Conservation (phyloP, 2,797 vertebrate genomes). For the Sebastes goodei region DNA sequence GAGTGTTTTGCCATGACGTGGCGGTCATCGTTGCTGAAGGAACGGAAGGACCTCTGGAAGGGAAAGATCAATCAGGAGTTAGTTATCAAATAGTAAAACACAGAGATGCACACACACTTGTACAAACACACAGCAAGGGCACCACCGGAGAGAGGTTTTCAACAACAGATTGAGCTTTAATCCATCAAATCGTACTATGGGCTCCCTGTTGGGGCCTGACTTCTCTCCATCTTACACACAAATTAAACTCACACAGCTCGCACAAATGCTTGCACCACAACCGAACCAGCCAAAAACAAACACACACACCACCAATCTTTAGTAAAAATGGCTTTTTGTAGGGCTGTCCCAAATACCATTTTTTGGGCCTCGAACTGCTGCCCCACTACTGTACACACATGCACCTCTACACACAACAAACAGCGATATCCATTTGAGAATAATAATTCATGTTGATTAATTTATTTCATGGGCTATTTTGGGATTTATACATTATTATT, state of each 20-base stretch:
- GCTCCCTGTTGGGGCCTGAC: constrained; percentile 3
- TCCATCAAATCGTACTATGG: constrained; percentile 53
- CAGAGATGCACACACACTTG: neutral
- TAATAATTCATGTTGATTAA: no score
- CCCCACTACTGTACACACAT: no score
- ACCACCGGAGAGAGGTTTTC: constrained; percentile 14
- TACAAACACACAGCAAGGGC: neutral
- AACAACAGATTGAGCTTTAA: constrained; percentile 51
- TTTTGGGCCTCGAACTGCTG: no score
- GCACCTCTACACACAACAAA: no score
- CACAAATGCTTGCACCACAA: neutral
- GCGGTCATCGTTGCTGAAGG: constrained; percentile 98
- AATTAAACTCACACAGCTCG: neutral
- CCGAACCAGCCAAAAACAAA: neutral
- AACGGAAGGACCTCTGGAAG: constrained; percentile 95
- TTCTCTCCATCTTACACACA: neutral
- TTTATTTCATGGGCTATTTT: no score
- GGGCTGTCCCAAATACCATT: no score
- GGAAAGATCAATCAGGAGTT: neutral
- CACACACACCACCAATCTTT: neutral
- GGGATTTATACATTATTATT: no score
- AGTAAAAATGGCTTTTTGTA: neutral
- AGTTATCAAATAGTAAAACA: neutral
- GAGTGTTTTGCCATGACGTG: constrained; percentile 99
- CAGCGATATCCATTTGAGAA: no score